Base-by-base conservation (phyloP, 2,888 invertebrate genomes). In the Peribatodes rhomboidaria region DNA sequence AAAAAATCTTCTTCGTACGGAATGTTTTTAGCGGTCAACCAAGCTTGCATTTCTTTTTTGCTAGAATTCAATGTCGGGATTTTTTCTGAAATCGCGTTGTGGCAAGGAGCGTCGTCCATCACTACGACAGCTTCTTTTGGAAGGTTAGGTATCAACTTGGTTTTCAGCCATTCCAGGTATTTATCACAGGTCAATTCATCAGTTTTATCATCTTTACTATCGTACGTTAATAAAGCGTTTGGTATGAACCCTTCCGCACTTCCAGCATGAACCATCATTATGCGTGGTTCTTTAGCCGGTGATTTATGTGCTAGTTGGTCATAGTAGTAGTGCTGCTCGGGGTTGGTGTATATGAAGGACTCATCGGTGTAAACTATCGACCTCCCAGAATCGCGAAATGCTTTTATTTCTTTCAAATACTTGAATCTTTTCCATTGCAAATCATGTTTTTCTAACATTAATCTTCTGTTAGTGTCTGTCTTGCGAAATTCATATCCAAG, bases 361-460 rank as follows among this genome's bases (percentile, higher is more conserved):
- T 64, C 54, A 27, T 42, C 54, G 1, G 42, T 58, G 22, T 54
- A 59, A 16, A 64, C 54, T 4, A 64, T 64, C n/a, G 56, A 47
- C 41, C 35, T 46, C 33, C 63, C 63, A 33, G 39, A 39, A 33
- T 53, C 53, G 10, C 58, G 59, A 7, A 54, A 64, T 37, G 33
- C 31, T n/a, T 54, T 47, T 37, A 64, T 18, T n/a, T 55, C 13
- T 20, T 50, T 55, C 35, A 64, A 31, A 35, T 59, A 64, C 3
- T 42, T 44, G 3, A 57, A 27, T 22, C 59, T 39, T 16, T n/a
- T 20, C 47, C 41, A 37, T 47, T 55, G 41, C 9, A 55, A 18
- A 37, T 59, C 59, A 39, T 64, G 59, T 47, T 52, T 54, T 46
- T 64, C 59, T n/a, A 60, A 27, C 7, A 65, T 31, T 7, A 56